These are phyloP conservation scores for Melanotaenia parkinsoni DNA, from an alignment of 2,797 vertebrate species.

Conservation along the genomic window DNA sequence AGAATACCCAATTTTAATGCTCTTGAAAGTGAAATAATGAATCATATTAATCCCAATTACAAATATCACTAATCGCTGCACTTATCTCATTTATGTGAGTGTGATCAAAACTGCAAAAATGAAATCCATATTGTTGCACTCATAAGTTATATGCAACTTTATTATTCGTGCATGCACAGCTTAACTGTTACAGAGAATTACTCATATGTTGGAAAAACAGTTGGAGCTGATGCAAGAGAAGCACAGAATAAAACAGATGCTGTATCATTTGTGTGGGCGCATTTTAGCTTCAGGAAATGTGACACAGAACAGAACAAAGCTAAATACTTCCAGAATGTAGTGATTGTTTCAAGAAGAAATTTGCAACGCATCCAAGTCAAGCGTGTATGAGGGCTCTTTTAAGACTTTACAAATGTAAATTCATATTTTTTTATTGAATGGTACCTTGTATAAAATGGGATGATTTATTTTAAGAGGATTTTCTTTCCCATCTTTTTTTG, in stretches of 20 bases:
- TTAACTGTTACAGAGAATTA: constrained; percentile 15
- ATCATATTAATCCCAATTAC: constrained; percentile 26
- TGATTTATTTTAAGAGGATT: not conserved
- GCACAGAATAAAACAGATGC: not conserved
- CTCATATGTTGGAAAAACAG: constrained; percentile 13
- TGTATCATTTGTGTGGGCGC: constrained; percentile 19
- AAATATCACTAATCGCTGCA: constrained; percentile 25
- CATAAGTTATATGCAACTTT: constrained; percentile 16
- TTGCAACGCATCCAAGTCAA: not conserved
- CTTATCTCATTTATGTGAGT: constrained; percentile 8
- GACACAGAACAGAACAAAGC: constrained; percentile 13
- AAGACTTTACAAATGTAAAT: not conserved
- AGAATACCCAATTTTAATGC: constrained; percentile 6
- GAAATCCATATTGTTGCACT: constrained; percentile 17
- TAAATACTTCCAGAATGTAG: constrained; percentile 8
- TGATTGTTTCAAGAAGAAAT: constrained; percentile 9
- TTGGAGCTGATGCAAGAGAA: constrained; percentile 9
- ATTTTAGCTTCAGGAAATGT: constrained; percentile 20
- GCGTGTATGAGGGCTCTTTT: not conserved
- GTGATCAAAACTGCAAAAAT: constrained; percentile 18
- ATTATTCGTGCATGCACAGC: not conserved
- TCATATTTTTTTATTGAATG: not conserved
- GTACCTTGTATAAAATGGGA: not conserved
- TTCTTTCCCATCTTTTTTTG: not conserved
- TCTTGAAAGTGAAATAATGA: constrained; percentile 24